Evolutionary conservation across 2,113 vertebrate species (phyloP).

Genomic region (Pteropus alecto): DNA sequence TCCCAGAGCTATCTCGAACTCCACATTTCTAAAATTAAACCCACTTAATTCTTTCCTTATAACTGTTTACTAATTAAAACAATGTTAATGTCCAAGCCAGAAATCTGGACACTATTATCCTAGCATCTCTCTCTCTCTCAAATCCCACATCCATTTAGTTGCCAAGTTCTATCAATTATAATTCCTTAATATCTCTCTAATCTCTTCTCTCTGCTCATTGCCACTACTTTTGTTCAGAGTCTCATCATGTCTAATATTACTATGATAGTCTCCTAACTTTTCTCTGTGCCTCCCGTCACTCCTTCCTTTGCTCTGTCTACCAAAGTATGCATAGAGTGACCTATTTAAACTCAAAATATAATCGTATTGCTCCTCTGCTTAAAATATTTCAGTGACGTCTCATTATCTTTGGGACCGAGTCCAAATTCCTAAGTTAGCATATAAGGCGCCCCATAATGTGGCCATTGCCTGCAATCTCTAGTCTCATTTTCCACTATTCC

Average conservation of each 20-base stretch:
- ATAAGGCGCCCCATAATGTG: background rate
- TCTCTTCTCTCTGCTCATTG: background rate
- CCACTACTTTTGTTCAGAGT: background rate
- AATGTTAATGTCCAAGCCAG: background rate
- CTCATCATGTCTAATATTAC: background rate
- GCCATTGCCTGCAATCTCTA: background rate
- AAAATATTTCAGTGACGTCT: slow-evolving; percentile 9
- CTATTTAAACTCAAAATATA: slow-evolving; percentile 23
- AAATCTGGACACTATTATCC: background rate
- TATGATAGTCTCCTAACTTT: background rate
- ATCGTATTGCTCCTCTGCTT: background rate
- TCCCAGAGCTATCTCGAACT: background rate
- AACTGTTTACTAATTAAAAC: background rate
- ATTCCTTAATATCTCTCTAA: background rate
- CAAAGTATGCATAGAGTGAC: background rate
- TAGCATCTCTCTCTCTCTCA: background rate
- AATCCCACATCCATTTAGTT: background rate
- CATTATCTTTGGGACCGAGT: background rate
- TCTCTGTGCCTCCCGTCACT: background rate
- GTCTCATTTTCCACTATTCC: background rate
- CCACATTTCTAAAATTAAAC: slow-evolving; percentile 15
- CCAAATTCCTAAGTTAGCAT: background rate
- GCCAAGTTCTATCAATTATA: background rate
- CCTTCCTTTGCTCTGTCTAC: background rate
- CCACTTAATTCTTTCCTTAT: background rate